Evolutionary conservation across 2,113 vertebrate genomes (phyloP), one percentile per base, ranked within the genome.

Genomic region (Pangasianodon hypophthalmus): DNA sequence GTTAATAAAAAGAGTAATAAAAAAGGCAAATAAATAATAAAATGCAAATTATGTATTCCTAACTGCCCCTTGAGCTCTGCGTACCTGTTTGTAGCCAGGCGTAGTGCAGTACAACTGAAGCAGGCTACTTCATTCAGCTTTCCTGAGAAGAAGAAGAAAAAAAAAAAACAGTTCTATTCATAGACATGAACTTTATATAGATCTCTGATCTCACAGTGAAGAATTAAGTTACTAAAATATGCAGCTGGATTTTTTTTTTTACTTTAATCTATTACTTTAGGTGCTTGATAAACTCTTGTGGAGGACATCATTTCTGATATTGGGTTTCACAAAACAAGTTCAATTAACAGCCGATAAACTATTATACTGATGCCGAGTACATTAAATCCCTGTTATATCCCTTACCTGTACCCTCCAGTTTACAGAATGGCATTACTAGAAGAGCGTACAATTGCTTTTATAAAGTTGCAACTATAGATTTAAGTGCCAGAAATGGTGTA

Each of bases 31-130:
- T 75, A 21, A 46, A 29, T 79, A 79, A 79, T 79, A 29, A 26
- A 79, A 13, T 29, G 24, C 37, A 46, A 82, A 48, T 11, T 54
- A 16, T 64, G 21, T 77, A 73, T 58, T 85, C 11, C 37, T 52
- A 5, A 29, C n/a, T 58, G 0, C 13, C 44, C 13, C 19, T 56
- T 81, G 1, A 52, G 18, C 62, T 75, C 24, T 21, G 50, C 32
- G 96, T 96, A 99, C 98, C 94, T 94, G 79, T 91, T 95, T 92
- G 93, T 96, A 89, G 94, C 91, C 88, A 97, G 89, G 92, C 96
- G 94, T 91, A 96, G 80, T 2, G 96, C 94, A 69, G 96, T 93
- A 92, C 97, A 98, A 75, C 93, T 95, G 87, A 97, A 95, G 94
- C 97, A 97, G 1, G 94, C 86, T 5, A 93, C 93, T 81, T 96